These are phyloP conservation scores for Hyperoplus lanceolatus DNA, from an alignment of 2,797 vertebrate genomes.

Conservation along the genomic window DNA sequence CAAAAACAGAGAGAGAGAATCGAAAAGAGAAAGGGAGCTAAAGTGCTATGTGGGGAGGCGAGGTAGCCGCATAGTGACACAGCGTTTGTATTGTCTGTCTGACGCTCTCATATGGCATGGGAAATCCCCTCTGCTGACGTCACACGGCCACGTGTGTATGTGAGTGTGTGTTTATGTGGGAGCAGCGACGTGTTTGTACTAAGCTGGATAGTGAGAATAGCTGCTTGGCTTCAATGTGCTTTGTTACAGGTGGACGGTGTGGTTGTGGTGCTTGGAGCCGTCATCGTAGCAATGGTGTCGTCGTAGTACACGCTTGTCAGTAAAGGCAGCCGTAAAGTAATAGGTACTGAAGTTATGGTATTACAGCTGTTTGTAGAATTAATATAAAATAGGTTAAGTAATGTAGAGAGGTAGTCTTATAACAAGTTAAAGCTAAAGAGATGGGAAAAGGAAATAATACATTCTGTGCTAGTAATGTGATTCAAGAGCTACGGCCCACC, in stretches of 20 bases:
- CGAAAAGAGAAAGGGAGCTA: conserved; percentile 61
- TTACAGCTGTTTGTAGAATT: background rate
- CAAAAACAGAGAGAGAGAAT: conserved; percentile 43
- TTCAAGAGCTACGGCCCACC: background rate
- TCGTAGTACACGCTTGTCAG: background rate
- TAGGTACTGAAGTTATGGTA: background rate
- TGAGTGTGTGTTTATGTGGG: conserved; percentile 56
- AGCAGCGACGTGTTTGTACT: conserved; percentile 61
- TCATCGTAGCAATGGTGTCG: background rate
- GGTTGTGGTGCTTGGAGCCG: background rate
- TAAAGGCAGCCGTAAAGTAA: background rate
- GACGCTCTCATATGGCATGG: conserved; percentile 77
- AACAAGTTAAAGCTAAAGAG: conserved; percentile 4
- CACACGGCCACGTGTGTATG: conserved; percentile 73
- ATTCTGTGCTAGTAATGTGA: background rate
- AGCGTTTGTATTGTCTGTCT: conserved; percentile 79
- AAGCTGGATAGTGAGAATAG: conserved; percentile 56
- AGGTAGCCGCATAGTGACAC: conserved; percentile 81
- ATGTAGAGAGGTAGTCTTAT: no score
- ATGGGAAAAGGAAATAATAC: background rate
- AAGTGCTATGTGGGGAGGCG: conserved; percentile 59
- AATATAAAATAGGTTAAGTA: background rate
- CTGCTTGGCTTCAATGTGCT: conserved; percentile 34
- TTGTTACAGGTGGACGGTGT: conserved; percentile 44
- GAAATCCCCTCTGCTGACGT: conserved; percentile 84